phyloP scores from a whole-genome alignment of 2,113 vertebrate species.

The Antennarius striatus region DNA sequence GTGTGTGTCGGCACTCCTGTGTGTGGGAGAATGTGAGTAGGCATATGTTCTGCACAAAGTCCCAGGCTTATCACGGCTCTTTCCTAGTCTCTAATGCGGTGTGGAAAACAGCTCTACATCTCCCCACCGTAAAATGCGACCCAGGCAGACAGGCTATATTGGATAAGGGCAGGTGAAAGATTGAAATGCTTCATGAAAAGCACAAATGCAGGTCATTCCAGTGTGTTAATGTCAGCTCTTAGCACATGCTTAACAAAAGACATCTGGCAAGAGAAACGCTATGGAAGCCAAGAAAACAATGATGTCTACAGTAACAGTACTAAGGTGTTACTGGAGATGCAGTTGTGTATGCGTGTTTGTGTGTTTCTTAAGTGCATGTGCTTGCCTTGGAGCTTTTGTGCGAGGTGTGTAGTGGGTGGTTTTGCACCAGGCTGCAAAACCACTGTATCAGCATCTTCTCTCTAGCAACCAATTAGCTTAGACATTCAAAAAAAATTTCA shows the following conservation, averaged over 20 bases:
- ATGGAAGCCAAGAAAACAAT: conserved; percentile 57
- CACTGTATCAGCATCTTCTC: conserved; percentile 70
- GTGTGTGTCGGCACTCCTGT: conserved; percentile 1
- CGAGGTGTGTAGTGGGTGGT: conserved; percentile 51
- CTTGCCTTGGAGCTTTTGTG: conserved; percentile 47
- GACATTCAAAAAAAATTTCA: conserved; percentile 44
- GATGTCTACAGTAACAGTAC: conserved; percentile 34
- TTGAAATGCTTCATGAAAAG: conserved; percentile 60
- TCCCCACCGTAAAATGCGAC: conserved; percentile 61
- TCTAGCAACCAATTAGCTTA: conserved; percentile 73
- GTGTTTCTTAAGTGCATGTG: conserved; percentile 12
- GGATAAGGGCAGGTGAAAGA: conserved; percentile 68
- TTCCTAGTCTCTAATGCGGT: conserved; percentile 65
- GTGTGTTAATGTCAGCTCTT: conserved; percentile 61
- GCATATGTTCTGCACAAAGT: conserved; percentile 46
- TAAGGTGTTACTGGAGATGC: conserved; percentile 20
- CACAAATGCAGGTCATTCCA: conserved; percentile 60
- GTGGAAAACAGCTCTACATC: conserved; percentile 53
- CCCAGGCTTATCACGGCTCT: conserved; percentile 49
- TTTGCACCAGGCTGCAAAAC: conserved; percentile 52
- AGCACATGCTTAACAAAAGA: conserved; percentile 47
- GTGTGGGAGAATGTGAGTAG: conserved; percentile 21
- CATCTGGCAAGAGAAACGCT: conserved; percentile 47
- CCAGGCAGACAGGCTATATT: conserved; percentile 52
- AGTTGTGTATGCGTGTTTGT: conserved; percentile 20